A percentile compares a stretch with the other conserved stretches of the same genome.
Evolutionary conservation across 1,140 invertebrate species (phyloP).

Genomic region (Globodera ellingtonae): DNA sequence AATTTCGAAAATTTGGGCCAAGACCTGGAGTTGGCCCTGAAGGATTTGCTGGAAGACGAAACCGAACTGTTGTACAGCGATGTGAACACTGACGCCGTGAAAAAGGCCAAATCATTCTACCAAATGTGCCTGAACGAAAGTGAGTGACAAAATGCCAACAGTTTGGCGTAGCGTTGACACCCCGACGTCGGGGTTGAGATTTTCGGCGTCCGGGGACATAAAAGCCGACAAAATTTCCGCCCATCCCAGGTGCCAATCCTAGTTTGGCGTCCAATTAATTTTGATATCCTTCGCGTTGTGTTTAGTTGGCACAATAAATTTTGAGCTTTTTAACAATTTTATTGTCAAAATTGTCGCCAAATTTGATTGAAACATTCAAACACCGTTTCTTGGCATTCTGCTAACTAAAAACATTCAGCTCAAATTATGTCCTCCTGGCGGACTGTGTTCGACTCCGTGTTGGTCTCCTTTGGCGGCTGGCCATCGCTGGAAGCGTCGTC

Average conservation of each 20-base stretch:
- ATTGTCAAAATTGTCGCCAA: no score
- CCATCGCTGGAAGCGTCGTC: slow-evolving; percentile 52
- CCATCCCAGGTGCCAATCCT: no score
- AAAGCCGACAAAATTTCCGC: no score
- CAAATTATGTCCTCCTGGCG: slow-evolving; percentile 60
- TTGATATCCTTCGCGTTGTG: no score
- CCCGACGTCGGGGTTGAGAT: no score
- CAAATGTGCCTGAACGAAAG: slow-evolving; percentile 65
- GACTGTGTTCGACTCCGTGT: slow-evolving; percentile 57
- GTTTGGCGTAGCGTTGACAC: no score
- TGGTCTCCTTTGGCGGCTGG: slow-evolving; percentile 60
- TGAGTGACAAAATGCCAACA: slow-evolving; percentile 43
- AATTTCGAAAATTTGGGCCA: slow-evolving; percentile 65
- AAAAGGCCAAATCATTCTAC: slow-evolving; percentile 65
- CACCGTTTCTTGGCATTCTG: no score
- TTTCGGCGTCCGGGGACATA: no score
- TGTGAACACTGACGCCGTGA: slow-evolving; percentile 59
- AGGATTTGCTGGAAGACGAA: slow-evolving; percentile 59
- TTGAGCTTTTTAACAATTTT: no score
- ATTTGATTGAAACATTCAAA: no score
- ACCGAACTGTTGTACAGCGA: slow-evolving; percentile 15
- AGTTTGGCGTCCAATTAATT: no score
- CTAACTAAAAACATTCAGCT: slow-evolving; percentile 32
- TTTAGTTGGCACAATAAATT: no score
- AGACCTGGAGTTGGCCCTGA: slow-evolving; percentile 62